Evolutionary conservation across 2,797 vertebrate species (phyloP).

Genomic region (Naso thynnoides): DNA sequence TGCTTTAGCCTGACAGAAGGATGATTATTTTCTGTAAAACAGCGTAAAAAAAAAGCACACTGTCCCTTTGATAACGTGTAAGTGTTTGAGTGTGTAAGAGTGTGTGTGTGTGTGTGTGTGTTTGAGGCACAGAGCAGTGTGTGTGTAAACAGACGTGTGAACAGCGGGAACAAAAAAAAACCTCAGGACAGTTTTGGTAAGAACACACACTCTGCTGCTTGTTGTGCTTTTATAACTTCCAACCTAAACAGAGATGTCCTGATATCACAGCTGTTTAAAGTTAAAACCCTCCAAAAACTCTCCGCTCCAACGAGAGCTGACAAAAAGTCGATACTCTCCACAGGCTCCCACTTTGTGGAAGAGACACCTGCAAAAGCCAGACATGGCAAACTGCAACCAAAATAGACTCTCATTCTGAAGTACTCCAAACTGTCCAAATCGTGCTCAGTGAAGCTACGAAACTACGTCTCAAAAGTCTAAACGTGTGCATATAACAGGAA

Average conservation of each 20-base stretch:
- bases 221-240: constrained; percentile 4
- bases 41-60: not conserved
- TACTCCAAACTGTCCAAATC: constrained; percentile 10
- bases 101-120: too few relatives aligned
- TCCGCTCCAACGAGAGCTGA: constrained; percentile 48
- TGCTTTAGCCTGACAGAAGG: constrained; percentile 13
- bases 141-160: not conserved
- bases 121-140: too few relatives aligned
- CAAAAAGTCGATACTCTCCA: constrained; percentile 61
- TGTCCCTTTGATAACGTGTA: not conserved
- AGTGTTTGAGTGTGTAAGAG: not conserved
- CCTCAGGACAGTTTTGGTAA: not conserved
- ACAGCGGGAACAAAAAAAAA: not conserved
- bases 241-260: constrained; percentile 32
- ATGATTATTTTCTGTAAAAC: constrained; percentile 9
- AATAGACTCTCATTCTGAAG: constrained; percentile 20
- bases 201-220: not conserved
- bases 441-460: not conserved
- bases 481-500: not conserved
- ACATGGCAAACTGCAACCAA: constrained; percentile 30
- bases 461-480: not conserved
- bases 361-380: constrained; percentile 42
- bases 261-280: constrained; percentile 39
- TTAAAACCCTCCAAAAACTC: constrained; percentile 21
- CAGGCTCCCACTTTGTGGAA: constrained; percentile 31